Evolutionary conservation across 1,140 invertebrate species (phyloP).

Genomic region (Eubasilissa regina): DNA sequence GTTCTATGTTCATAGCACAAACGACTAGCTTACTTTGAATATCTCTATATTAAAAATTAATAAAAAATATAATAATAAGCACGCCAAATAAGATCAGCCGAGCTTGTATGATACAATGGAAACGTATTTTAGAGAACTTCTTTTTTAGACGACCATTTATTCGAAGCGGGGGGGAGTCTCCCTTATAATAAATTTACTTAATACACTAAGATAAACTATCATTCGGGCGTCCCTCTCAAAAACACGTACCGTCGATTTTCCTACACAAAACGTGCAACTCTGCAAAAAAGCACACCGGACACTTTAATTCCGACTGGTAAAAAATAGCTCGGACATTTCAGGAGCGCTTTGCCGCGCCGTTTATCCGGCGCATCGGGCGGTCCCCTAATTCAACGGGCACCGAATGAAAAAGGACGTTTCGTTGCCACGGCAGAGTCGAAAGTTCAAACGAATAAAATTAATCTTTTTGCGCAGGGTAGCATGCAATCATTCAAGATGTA

Average conservation of each 20-base stretch:
- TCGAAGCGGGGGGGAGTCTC: not conserved
- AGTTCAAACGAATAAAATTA: too few species aligned
- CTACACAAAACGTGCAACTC: not conserved
- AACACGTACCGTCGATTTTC: slow-evolving; percentile 28
- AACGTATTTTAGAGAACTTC: too few species aligned
- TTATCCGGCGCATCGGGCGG: not conserved
- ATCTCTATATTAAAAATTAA: too few species aligned
- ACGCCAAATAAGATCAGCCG: too few species aligned
- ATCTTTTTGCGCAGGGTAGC: too few species aligned
- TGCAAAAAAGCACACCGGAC: slow-evolving; percentile 28
- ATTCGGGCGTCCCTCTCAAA: slow-evolving; percentile 12
- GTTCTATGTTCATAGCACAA: too few species aligned
- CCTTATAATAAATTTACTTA: slow-evolving; percentile 32
- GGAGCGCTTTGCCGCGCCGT: not conserved
- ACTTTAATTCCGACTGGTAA: slow-evolving; percentile 3
- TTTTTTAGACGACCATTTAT: slow-evolving; percentile 22
- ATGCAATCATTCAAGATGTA: too few species aligned
- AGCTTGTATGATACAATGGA: too few species aligned
- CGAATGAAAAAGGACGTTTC: not conserved
- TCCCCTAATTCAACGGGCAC: not conserved
- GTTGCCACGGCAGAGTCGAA: too few species aligned
- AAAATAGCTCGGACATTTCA: slow-evolving; percentile 17
- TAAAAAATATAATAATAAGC: too few species aligned
- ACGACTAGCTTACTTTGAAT: not conserved
- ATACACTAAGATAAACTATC: slow-evolving; percentile 40